Evolutionary conservation across 35 echinoderm and acorn worm species (phyloP), one percentile per base, ranked within the genome.

Genomic region (Ophioderma brevispina): DNA sequence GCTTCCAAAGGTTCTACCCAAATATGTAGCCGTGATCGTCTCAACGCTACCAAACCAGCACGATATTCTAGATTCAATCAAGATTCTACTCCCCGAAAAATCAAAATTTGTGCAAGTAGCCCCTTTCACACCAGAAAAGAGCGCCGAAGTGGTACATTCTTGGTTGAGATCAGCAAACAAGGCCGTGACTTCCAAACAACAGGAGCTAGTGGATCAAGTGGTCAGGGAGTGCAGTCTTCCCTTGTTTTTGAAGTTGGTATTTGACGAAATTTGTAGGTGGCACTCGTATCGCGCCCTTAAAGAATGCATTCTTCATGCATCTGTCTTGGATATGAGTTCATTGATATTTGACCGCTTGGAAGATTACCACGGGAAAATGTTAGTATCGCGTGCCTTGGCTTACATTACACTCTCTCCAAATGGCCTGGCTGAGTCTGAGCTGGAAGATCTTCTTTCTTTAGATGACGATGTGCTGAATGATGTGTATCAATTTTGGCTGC

Each of bases 401-500:
- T 96, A 96, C 78, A 81, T 96, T 0, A 90, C 95, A 31, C 87
- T 91, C 23, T 81, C 84, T 13, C 89, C 85, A 37, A 89, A 89
- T 39, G 95, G 95, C 23, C 49, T 90, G 10, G 90, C 95, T 17
- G 87, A 93, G 40, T 82, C 56, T 23, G 95, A 96, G 42, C 55
- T 96, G 31, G 87, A 92, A 78, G 95, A 96, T 64, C 87, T 96
- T 40, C 87, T 96, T 0, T 96, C 95, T 14, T 93, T 87, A 78
- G 95, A 96, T 90, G 95, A 96, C 30, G 38, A 87, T 77, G 91
- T 91, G 8, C 91, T 96, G 23, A 90, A 93, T 80, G 95, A 85
- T 49, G 91, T 96, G 32, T 96, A 96, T 75, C 95, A 96, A 40
- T 96, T 93, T 63, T 96, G 95, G 95, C 91, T 93, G 39, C 95